phyloP scores from a whole-genome alignment of 2,888 invertebrate genomes.

The Mythimna vitellina region DNA sequence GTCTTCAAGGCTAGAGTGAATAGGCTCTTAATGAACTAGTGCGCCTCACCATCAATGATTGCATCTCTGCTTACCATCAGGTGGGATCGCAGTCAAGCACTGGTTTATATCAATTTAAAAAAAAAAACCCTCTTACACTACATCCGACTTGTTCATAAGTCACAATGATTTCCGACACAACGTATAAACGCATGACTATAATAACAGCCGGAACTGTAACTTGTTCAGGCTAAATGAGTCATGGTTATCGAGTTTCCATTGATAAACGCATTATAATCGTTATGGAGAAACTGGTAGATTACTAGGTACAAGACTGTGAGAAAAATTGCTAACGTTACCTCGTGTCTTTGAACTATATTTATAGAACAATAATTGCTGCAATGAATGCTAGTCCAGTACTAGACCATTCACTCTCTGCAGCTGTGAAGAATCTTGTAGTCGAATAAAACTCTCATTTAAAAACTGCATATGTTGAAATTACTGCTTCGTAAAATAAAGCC shows the following conservation, averaged over 20 bases:
- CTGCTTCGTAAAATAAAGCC: too few species aligned
- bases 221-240: constrained; percentile 51
- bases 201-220: constrained; percentile 50
- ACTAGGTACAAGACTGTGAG: not conserved
- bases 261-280: constrained; percentile 44
- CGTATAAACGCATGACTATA: constrained; percentile 15
- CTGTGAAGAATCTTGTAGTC: not conserved
- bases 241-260: constrained; percentile 53
- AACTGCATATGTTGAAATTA: too few species aligned
- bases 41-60: too few species aligned
- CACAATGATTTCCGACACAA: constrained; percentile 31
- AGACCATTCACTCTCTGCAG: not conserved
- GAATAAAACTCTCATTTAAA: too few species aligned
- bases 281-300: constrained; percentile 31
- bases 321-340: constrained; percentile 12
- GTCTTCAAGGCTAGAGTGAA: too few species aligned
- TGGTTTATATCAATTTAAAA: too few species aligned
- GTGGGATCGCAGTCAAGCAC: too few species aligned
- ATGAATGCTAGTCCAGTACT: not conserved
- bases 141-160: constrained; percentile 15
- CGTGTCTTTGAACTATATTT: constrained; percentile 9
- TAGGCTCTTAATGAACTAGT: too few species aligned
- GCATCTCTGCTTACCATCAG: too few species aligned
- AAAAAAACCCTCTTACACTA: not conserved
- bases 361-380: not conserved